These are phyloP conservation scores for Vanessa tameamea DNA, from an alignment of 1,140 invertebrate species.

Conservation along the genomic window DNA sequence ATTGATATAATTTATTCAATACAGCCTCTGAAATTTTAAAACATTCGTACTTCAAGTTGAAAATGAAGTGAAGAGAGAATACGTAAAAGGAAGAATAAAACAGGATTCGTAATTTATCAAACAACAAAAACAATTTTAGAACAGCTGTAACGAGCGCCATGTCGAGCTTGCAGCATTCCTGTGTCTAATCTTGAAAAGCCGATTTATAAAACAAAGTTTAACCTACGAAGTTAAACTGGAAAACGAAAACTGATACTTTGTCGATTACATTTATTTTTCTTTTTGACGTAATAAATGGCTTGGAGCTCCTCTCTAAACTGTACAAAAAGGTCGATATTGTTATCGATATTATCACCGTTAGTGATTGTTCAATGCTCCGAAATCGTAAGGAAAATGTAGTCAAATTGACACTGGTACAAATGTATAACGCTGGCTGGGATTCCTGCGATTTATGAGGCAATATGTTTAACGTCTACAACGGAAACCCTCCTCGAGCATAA, in stretches of 20 bases:
- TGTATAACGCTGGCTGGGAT: constrained; percentile 71
- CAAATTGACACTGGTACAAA: constrained; percentile 74
- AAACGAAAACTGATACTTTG: no score
- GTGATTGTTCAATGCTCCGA: constrained; percentile 61
- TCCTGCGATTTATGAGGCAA: constrained; percentile 79
- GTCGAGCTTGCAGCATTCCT: constrained; percentile 42
- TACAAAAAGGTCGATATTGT: neutral
- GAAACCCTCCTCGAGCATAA: constrained; percentile 76
- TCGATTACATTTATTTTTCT: neutral
- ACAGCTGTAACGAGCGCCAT: constrained; percentile 50
- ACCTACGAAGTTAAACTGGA: constrained; percentile 29
- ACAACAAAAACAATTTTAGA: constrained; percentile 61
- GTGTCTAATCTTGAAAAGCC: constrained; percentile 55
- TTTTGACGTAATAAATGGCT: no score
- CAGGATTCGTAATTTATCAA: constrained; percentile 55
- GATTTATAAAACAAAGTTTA: constrained; percentile 52
- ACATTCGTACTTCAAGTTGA: no score
- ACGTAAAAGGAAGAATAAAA: constrained; percentile 18
- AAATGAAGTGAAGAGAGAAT: neutral
- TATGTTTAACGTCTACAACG: constrained; percentile 79
- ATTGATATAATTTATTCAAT: no score
- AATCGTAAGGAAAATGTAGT: constrained; percentile 75
- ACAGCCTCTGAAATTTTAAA: no score
- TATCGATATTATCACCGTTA: constrained; percentile 4
- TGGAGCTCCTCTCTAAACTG: neutral